Percentiles rank a stretch among this genome's conserved stretches.
Conservation (phyloP, 2,113 vertebrate species). For the Poeciliopsis prolifica region DNA sequence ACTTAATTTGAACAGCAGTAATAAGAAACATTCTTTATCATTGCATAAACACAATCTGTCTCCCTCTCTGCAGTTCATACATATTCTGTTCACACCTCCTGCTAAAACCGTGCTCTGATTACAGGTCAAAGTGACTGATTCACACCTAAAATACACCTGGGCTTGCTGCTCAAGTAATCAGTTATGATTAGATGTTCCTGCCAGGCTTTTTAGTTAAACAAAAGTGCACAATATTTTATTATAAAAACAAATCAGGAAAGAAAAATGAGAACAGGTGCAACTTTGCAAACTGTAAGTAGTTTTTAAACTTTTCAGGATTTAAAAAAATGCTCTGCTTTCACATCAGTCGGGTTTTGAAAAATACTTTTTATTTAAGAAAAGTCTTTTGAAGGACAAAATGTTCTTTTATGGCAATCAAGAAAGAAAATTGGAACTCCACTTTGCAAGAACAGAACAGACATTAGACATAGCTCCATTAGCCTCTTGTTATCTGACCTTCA, state of each 20-base stretch:
- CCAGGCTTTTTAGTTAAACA: neutral
- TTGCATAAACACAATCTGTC: neutral
- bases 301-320: neutral
- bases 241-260: neutral
- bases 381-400: neutral
- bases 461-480: neutral
- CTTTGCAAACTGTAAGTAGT: neutral
- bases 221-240: neutral
- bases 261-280: neutral
- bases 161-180: neutral
- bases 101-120: neutral
- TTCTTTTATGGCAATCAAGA: neutral
- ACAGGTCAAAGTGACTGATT: neutral
- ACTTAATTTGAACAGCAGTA: neutral
- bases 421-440: neutral
- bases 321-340: neutral
- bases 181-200: neutral
- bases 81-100: neutral
- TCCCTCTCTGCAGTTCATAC: neutral
- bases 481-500: neutral
- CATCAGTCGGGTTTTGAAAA: neutral
- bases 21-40: neutral
- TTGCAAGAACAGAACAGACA: neutral
- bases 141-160: neutral
- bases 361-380: neutral